Base-by-base conservation (phyloP, 2,113 vertebrate species). In the Cyanoramphus novaezelandiae region DNA sequence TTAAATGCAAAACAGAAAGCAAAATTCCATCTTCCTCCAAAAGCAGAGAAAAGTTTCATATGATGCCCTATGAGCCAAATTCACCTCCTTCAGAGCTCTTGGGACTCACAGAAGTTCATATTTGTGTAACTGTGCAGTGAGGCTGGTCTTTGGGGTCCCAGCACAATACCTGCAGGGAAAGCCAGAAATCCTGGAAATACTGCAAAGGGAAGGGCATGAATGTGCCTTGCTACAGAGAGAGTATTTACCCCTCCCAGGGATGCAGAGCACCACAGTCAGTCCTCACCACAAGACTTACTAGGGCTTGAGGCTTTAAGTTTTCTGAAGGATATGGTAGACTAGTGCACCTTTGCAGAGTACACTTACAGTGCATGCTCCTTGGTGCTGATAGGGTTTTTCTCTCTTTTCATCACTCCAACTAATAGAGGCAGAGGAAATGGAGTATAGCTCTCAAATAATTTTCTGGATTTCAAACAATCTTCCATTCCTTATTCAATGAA, bases 1-100 rank as follows among this genome's bases (percentile, higher is more conserved):
- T 95, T 86, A 93, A 96, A 96, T 55, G 93, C 29, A 83, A 93
- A 96, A 50, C 79, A 95, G 75, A 96, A 91, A 88, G 46, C 53
- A 94, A 93, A 95, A 92, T 84, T 90, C 60, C 7, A 0, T 50
- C 64, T 93, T 93, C 52, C 43, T 82, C 82, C 92, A 44, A 88
- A 92, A n/a, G 10, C 43, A 72, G 59, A 82, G n/a, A 60, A 82
- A 79, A 64, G 28, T 83, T 92, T 90, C 46, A 14, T 68, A 44
- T 31, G 43, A 50, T 39, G 28, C 27, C 53, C 78, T 70, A 17
- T 55, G 39, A 83, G 57, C 29, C 64, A 86, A 64, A 68, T 71
- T 60, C 2, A 2, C 80, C 93, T 92, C 47, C 86, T 90, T 17
- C 21, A 60, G 72, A 49, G 29, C 43, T 79, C 35, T 59, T 83